Percentiles rank a stretch among this genome's conserved stretches.
Evolutionary conservation across 2,888 invertebrate genomes (phyloP).

Genomic region (Platycnemis pennipes): DNA sequence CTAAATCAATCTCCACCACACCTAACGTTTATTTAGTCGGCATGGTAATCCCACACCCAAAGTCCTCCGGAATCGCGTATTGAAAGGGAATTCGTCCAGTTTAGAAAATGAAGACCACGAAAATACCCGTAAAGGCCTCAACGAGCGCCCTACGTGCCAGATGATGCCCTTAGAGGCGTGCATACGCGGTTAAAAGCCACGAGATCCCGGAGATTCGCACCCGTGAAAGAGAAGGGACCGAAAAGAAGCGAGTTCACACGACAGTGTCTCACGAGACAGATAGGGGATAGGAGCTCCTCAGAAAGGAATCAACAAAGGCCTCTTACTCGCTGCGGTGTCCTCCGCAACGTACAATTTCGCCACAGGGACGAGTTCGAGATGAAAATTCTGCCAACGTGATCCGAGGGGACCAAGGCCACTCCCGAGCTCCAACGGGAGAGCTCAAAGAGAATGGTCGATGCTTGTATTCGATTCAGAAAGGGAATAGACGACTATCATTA

Average conservation of each 20-base stretch:
- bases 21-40: not conserved
- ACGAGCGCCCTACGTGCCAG: not conserved
- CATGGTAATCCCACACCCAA: not conserved
- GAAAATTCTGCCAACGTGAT: not conserved
- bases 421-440: not conserved
- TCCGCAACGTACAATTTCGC: not conserved
- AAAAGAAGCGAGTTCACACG: not conserved
- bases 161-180: not conserved
- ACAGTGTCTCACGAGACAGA: not conserved
- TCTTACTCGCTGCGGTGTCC: not conserved
- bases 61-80: not conserved
- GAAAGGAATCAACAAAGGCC: not conserved
- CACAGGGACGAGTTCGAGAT: not conserved
- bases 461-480: not conserved
- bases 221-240: not conserved
- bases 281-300: not conserved
- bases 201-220: not conserved
- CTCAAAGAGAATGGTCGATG: not conserved
- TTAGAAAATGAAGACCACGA: not conserved
- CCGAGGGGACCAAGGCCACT: not conserved
- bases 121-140: not conserved
- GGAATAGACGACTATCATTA: not conserved
- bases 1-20: too few relatives aligned
- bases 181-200: not conserved
- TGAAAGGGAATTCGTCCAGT: not conserved